Evolutionary conservation across 1,140 invertebrate species (phyloP).

Genomic region (Chelonus insularis): DNA sequence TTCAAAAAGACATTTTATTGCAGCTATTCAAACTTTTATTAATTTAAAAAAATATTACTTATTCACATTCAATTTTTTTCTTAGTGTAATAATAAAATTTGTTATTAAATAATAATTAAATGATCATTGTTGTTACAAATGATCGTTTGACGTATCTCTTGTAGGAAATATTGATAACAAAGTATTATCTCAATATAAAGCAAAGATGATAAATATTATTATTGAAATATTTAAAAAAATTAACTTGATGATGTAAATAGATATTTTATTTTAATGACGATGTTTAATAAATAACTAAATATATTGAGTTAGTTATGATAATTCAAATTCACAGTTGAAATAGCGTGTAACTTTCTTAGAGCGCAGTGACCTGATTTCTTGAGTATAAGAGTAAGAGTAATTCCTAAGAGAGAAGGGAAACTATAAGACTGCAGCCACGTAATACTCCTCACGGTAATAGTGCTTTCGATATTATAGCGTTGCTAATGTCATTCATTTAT

Average conservation of each 20-base stretch:
- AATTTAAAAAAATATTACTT: too few species aligned
- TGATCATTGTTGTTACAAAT: not conserved
- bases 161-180: not conserved
- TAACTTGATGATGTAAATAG: not conserved
- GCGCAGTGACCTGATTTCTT: constrained; percentile 60
- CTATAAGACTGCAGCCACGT: constrained; percentile 51
- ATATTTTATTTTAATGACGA: too few species aligned
- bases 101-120: not conserved
- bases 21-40: too few species aligned
- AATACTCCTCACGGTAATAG: constrained; percentile 59
- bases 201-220: too few species aligned
- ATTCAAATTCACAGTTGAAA: constrained; percentile 52
- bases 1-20: too few species aligned
- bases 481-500: constrained; percentile 60
- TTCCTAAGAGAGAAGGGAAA: constrained; percentile 43
- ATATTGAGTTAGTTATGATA: constrained; percentile 42
- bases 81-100: not conserved
- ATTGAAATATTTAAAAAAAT: not conserved
- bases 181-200: too few species aligned
- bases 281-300: too few species aligned
- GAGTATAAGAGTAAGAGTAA: constrained; percentile 55
- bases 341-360: constrained; percentile 54
- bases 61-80: too few species aligned
- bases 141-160: not conserved
- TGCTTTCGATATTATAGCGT: constrained; percentile 58